Evolutionary conservation across 2,797 vertebrate species (phyloP), one percentile per base, ranked within the genome.

Genomic region (Tapirus indicus): DNA sequence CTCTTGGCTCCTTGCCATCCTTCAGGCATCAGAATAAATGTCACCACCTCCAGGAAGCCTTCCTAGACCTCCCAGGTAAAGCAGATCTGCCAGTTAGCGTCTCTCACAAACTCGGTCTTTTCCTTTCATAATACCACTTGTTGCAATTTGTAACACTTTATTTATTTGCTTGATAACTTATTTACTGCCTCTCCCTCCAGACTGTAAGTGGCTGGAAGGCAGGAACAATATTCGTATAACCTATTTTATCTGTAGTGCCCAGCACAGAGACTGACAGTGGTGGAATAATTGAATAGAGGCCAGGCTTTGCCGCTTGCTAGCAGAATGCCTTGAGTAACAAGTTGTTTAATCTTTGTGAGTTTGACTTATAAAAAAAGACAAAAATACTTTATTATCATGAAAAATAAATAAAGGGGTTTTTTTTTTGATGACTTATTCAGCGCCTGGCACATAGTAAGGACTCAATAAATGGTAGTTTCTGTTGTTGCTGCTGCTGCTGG

Each of bases 341-440:
- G 17, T 12, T 49, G 17, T 47, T 49, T 66, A 21, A 41, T 66
- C 32, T 47, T 20, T 16, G 17, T 41, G 62, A 32, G 35, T 74
- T 68, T 83, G 68, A 74, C n/a, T 49, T 72, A 56, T 14, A 85
- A 87, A 86, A 66, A 66, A 14, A 54, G 29, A 49, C 12, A 82
- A 27, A 78, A 92, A 58, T 18, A 21, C 2, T 25, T 35, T 72
- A 32, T 27, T 66, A 44, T 9, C 21, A 1, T 71, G 64, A 49
- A 32, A 91, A 69, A 72, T 49, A 58, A n/a, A 52, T 29, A 79
- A 47, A 60, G 23, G 13, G 47, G 4, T n/a, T 78, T 58, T 52
- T 62, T 58, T 52, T 62, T 7, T 20, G 52, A 74, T 29, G 13
- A 44, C 25, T 56, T 86, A 38, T 17, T 47, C 10, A 16, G 35